A percentile compares a stretch with the other conserved stretches of the same genome.
Evolutionary conservation across 1,140 invertebrate genomes (phyloP).

Genomic region (Drosophila kohkoa): DNA sequence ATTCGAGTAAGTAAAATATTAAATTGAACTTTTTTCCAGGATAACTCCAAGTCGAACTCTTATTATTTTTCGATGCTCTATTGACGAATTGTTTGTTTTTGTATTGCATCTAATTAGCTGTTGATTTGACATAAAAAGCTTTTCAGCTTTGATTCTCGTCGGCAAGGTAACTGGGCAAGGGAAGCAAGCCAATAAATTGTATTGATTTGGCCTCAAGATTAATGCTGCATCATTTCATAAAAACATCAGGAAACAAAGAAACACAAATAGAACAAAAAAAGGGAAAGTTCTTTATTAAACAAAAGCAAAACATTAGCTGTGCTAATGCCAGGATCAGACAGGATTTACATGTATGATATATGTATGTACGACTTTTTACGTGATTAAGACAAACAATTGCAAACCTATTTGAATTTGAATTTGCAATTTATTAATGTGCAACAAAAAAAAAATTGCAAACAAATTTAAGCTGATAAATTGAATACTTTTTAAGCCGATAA

Average conservation of each 20-base stretch:
- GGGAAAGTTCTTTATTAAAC: conserved; percentile 18
- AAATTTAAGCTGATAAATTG: neutral
- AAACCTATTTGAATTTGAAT: neutral
- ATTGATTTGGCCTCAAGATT: conserved; percentile 37
- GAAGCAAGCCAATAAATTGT: neutral
- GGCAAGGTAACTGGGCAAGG: neutral
- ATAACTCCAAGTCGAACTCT: neutral
- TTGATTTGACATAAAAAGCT: conserved; percentile 42
- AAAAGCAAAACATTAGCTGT: conserved; percentile 30
- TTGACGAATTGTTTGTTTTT: neutral
- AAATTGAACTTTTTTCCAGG: neutral
- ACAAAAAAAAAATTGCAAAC: neutral
- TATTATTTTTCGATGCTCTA: neutral
- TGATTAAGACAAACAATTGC: neutral
- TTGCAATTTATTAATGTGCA: neutral
- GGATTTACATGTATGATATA: conserved; percentile 18
- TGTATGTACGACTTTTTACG: neutral
- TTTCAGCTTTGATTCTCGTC: conserved; percentile 26
- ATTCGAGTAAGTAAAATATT: neutral
- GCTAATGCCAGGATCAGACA: conserved; percentile 48
- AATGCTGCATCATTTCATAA: conserved; percentile 10
- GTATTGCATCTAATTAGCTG: conserved; percentile 64
- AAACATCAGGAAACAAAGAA: conserved; percentile 14
- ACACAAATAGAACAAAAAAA: neutral
- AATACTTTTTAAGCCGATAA: neutral